Base-by-base conservation (phyloP, 2,113 vertebrate species). In the Egretta garzetta region DNA sequence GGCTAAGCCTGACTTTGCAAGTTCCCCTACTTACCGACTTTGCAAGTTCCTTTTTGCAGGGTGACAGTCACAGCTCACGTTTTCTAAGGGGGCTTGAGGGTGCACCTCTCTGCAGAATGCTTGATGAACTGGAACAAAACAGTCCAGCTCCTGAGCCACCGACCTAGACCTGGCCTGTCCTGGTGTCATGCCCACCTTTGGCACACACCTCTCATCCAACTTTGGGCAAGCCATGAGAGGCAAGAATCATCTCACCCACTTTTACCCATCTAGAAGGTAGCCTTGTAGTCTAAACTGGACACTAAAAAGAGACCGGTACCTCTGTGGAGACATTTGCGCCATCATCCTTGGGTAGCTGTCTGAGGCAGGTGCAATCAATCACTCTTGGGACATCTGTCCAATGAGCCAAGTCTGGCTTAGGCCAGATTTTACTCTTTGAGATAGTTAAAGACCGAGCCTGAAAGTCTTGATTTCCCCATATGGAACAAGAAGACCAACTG, bases 51-150 rank as follows among this genome's bases (percentile, higher is more conserved):
- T 81, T 84, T 81, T 50, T 47, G 9, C 33, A 60, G 30, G 5
- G 4, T 9, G 8, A 59, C 8, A 11, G 24, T 8, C 1, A 39
- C 22, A 24, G 24, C 15, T 20, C 23, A 28, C 0, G 0, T 45
- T 88, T 92, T 91, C 56, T 74, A 9, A 20, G 56, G 4, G 23
- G 2, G 2, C 28, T 74, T 4, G 1, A 73, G 8, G 6, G 9
- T 53, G 11, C 18, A 68, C 3, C 17, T 77, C 19, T 43, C 33
- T 72, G 60, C 43, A 60, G 37, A 70, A 22, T 6, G 12, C 28
- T 43, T 59, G 28, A 30, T 7, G 21, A 84, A 63, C 12, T 13
- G 23, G 13, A 55, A 22, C 15, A 20, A 23, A 52, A 10, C 2
- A 1, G 4, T 62, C 55, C 59, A 19, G 14, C 30, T 71, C 5